Base-by-base conservation (phyloP, 1,140 invertebrate genomes). In the Leptopilina boulardi region DNA sequence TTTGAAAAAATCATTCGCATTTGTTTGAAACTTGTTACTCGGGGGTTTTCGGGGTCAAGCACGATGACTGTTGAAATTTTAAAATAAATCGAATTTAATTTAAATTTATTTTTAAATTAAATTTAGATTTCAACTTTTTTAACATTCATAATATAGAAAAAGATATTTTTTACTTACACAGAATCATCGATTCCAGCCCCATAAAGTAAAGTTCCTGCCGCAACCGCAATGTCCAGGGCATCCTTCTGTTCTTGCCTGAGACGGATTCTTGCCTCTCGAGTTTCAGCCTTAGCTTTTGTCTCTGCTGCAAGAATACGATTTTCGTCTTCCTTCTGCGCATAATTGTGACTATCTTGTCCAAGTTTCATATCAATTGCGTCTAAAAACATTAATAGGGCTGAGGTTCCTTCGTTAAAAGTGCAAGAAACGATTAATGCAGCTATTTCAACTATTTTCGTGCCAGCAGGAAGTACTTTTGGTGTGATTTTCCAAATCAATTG, bases 101-200 rank as follows among this genome's bases (percentile, higher is more conserved):
- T n/a, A n/a, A n/a, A n/a, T n/a, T n/a, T n/a, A n/a, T n/a, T n/a
- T n/a, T n/a, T n/a, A n/a, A n/a, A n/a, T n/a, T n/a, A n/a, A n/a
- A n/a, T n/a, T n/a, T n/a, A n/a, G n/a, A n/a, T n/a, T n/a, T n/a
- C n/a, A n/a, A n/a, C n/a, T n/a, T n/a, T n/a, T n/a, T n/a, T n/a
- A n/a, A n/a, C n/a, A n/a, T n/a, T n/a, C n/a, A n/a, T n/a, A n/a
- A n/a, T n/a, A n/a, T n/a, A n/a, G 41, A 42, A 11, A 42, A 42
- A 42, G 13, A 42, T 66, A 71, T 77, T 76, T 72, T 41, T 15
- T 54, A 75, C 74, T 76, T 73, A 79, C 77, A 79, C 13, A 70
- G 74, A 75, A 79, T 79, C 77, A 70, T 76, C 71, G 30, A 76
- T 79, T 72, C 70, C 74, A 79, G 73, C 47, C 70, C 71, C 74